Evolutionary conservation across 64 coral and sea anemone genomes (phyloP), one percentile per base, ranked within the genome.

Genomic region (Astreopora myriophthalma): DNA sequence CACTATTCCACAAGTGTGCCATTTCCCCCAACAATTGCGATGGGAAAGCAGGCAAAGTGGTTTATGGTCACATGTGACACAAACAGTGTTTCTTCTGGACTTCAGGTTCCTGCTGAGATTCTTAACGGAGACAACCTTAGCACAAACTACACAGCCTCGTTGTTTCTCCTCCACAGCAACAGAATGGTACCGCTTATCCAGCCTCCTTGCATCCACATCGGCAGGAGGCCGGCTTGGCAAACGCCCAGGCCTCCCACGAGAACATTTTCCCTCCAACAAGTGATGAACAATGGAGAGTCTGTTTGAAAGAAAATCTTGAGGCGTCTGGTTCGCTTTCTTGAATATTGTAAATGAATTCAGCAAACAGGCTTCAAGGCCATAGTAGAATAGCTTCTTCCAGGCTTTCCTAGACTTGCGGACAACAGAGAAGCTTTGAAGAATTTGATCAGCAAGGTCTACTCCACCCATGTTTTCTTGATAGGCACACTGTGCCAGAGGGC

Each of bases 121-220:
- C 24, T 92, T 31, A 25, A 57, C 69, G 26, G 39, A 22, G 72
- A 71, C 89, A 70, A 70, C 44, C 49, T 84, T 92, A 35, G 89
- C 89, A 92, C 89, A 92, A 23, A 92, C 89, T 12, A 92, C 89
- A 85, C 78, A 92, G 29, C 74, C 79, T 61, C 89, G 69, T 60
- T 79, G 84, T 58, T 49, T 64, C 10, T 75, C 35, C 62, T 48
- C 70, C 34, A 92, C 89, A 71, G 76, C 23, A 23, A 92, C 29
- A 27, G 46, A 49, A 85, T 92, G 78, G 44, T 92, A 80, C 63
- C 74, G 69, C 36, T 63, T 71, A 64, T 85, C 85, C 28, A 92
- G 51, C 31, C 86, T 88, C 39, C 26, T 75, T 37, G 71, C 51
- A 61, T 85, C 79, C 42, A 78, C 69, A 74, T n/a, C 79, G 71